phyloP scores from a whole-genome alignment of 2,888 invertebrate species.

The Aphidius colemani region DNA sequence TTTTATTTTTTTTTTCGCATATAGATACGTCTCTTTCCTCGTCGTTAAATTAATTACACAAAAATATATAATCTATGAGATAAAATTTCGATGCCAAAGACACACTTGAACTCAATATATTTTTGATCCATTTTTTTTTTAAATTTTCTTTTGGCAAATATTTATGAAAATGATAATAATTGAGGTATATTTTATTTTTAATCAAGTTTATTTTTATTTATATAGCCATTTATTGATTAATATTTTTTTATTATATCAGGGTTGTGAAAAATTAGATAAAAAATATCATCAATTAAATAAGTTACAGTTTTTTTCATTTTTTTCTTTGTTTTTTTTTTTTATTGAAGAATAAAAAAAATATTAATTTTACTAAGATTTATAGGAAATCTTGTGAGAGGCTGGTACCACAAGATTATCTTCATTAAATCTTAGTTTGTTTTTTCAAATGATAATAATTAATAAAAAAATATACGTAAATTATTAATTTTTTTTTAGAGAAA shows the following conservation, averaged over 20 bases:
- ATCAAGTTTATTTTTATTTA: no score
- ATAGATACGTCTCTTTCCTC: constrained; percentile 51
- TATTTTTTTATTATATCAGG: constrained; percentile 20
- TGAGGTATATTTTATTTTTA: constrained; percentile 24
- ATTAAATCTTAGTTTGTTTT: constrained; percentile 4
- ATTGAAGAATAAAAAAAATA: constrained; percentile 25
- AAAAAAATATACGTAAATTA: no score
- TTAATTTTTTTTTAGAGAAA: no score
- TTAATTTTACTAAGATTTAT: constrained; percentile 26
- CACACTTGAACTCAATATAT: constrained; percentile 24
- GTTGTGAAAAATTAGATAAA: constrained; percentile 1
- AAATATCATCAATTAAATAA: constrained; percentile 8
- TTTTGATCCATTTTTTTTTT: constrained; percentile 8
- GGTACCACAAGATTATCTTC: constrained; percentile 38
- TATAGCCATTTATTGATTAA: constrained; percentile 7
- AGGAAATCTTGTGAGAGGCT: constrained; percentile 39
- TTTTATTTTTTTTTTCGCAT: constrained; percentile 40
- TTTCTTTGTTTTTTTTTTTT: constrained; percentile 7
- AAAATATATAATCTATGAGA: constrained; percentile 58
- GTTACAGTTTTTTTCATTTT: no score
- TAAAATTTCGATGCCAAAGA: constrained; percentile 36
- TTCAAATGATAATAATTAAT: neutral
- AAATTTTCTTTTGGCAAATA: constrained; percentile 24
- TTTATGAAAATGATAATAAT: constrained; percentile 18
- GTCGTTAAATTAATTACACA: constrained; percentile 46